A percentile compares a stretch with the other conserved stretches of the same genome.
Conservation (phyloP, 2,888 invertebrate genomes). For the Globia sparganii region DNA sequence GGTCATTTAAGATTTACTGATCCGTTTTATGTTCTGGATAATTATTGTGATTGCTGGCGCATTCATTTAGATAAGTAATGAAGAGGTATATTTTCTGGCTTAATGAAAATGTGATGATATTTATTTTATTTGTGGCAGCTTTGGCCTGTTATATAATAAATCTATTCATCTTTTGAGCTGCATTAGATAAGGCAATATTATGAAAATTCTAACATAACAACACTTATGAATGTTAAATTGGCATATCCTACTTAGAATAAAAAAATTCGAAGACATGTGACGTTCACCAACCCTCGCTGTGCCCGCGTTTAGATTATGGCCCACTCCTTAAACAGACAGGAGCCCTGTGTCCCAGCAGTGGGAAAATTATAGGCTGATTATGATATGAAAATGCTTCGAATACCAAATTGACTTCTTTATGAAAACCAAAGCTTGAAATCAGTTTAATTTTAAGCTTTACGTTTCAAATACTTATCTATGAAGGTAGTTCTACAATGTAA, state of each 20-base stretch:
- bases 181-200: background rate
- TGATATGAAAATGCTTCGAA: constrained; percentile 17
- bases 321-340: background rate
- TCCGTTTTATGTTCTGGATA: constrained; percentile 34
- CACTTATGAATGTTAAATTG: no score
- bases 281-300: background rate
- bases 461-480: background rate
- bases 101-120: constrained; percentile 11
- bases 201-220: background rate
- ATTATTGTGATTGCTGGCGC: constrained; percentile 7
- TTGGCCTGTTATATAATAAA: background rate
- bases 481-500: background rate
- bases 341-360: background rate
- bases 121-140: background rate
- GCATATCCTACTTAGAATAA: background rate
- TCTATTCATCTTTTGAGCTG: background rate
- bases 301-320: background rate
- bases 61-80: constrained; percentile 20
- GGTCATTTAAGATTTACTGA: constrained; percentile 22
- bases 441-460: constrained; percentile 18
- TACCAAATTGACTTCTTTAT: constrained; percentile 33
- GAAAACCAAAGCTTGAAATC: background rate
- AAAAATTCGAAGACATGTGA: background rate
- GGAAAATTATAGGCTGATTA: background rate
- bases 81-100: constrained; percentile 6